A percentile compares a stretch with the other conserved stretches of the same genome.
phyloP scores from a whole-genome alignment of 2,113 vertebrate genomes.

The Pygathrix nemaeus region DNA sequence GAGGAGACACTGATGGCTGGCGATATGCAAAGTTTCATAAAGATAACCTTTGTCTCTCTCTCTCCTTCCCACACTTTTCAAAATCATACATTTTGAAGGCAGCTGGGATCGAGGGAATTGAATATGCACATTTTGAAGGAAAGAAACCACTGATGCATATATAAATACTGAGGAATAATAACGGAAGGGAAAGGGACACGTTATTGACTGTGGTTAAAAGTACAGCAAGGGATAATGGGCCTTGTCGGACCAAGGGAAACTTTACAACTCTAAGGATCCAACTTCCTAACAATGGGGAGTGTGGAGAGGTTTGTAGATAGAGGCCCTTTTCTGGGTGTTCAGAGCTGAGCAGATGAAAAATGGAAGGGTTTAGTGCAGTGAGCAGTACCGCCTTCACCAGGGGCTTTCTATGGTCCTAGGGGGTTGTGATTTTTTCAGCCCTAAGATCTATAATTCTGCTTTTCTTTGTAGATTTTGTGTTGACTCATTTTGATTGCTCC shows the following conservation, averaged over 20 bases:
- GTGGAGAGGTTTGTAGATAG: not conserved
- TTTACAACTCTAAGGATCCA: conserved; percentile 4
- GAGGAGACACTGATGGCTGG: conserved; percentile 57
- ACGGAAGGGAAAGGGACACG: conserved; percentile 17
- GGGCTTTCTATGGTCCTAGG: not conserved
- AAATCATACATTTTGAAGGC: conserved; percentile 39
- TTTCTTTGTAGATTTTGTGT: conserved; percentile 52
- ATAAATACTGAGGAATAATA: conserved; percentile 44
- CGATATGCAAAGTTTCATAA: not conserved
- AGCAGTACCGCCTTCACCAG: not conserved
- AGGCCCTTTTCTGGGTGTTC: not conserved
- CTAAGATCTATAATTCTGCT: conserved; percentile 40
- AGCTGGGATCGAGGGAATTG: conserved; percentile 1
- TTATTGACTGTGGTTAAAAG: conserved; percentile 41
- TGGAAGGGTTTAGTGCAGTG: not conserved
- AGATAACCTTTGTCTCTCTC: not conserved
- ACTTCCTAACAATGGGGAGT: not conserved
- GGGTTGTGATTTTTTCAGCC: not conserved
- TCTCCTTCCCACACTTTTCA: conserved; percentile 6
- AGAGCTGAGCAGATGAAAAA: conserved; percentile 31
- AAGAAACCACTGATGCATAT: conserved; percentile 32
- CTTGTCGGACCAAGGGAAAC: not conserved
- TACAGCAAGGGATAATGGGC: not conserved
- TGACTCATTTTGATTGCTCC: not conserved
- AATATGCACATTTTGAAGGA: conserved; percentile 49